Evolutionary conservation across 2,888 invertebrate genomes (phyloP).

Genomic region (Agrochola macilenta): DNA sequence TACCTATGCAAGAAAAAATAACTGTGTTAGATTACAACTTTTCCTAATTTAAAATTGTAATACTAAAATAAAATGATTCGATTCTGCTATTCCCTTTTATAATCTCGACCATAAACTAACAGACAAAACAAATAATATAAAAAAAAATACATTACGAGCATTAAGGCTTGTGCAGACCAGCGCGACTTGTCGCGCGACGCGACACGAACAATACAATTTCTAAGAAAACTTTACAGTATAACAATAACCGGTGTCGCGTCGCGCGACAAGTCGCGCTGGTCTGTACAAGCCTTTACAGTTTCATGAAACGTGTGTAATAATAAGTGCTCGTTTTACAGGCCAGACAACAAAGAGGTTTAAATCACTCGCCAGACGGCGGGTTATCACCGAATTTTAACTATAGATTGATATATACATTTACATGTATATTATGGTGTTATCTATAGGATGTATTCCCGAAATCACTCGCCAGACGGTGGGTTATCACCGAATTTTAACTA

Average conservation of each 20-base stretch:
- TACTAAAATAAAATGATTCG: neutral
- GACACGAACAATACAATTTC: too few relatives aligned
- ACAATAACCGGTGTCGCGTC: too few relatives aligned
- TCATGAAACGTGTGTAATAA: constrained; percentile 43
- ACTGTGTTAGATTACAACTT: too few relatives aligned
- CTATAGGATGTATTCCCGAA: constrained; percentile 44
- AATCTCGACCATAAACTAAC: neutral
- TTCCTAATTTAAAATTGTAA: too few relatives aligned
- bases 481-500: constrained; percentile 39
- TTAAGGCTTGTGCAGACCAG: too few relatives aligned
- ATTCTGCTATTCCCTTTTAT: neutral
- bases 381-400: constrained; percentile 53
- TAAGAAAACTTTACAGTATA: too few relatives aligned
- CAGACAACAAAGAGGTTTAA: constrained; percentile 75
- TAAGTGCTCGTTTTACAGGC: constrained; percentile 41
- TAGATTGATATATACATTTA: neutral
- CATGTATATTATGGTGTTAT: neutral
- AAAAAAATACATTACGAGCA: neutral
- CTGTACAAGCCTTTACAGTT: too few relatives aligned
- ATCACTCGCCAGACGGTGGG: constrained; percentile 60
- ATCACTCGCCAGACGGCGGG: constrained; percentile 64
- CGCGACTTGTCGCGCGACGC: too few relatives aligned
- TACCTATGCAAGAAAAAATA: too few relatives aligned
- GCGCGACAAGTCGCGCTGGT: too few relatives aligned
- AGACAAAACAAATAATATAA: constrained; percentile 5